Conservation (phyloP, 2,888 invertebrate genomes). For the Stenodema calcarata region DNA sequence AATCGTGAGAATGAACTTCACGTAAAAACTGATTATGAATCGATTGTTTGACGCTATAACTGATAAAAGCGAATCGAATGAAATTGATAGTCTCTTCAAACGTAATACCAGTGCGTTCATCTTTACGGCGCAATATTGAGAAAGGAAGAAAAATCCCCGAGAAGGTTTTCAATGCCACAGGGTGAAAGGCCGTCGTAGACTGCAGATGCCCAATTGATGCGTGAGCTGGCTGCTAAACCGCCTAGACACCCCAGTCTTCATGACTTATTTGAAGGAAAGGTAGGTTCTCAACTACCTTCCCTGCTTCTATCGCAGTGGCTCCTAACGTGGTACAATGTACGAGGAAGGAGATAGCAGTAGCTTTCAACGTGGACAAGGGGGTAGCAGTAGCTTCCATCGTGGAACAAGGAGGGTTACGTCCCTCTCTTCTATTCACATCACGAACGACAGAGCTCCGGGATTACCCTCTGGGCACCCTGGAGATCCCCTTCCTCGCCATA, state of each 20-base stretch:
- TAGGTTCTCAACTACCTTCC: background rate
- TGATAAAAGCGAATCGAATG: too few relatives aligned
- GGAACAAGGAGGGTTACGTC: background rate
- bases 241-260: background rate
- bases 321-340: background rate
- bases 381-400: background rate
- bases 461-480: constrained; percentile 20
- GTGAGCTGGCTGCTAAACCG: background rate
- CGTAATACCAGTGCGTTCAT: too few relatives aligned
- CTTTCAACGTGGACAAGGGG: background rate
- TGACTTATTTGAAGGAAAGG: constrained; percentile 5
- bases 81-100: too few relatives aligned
- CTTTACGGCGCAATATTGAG: background rate
- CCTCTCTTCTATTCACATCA: constrained; percentile 23
- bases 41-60: too few relatives aligned
- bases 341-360: background rate
- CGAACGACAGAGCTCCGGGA: constrained; percentile 32
- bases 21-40: too few relatives aligned
- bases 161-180: background rate
- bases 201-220: constrained; percentile 2
- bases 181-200: background rate
- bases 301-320: background rate
- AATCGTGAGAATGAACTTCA: too few relatives aligned
- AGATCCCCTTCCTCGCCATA: background rate
- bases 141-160: background rate